These are phyloP conservation scores for Gnathonemus echidnorhynchus DNA, from an alignment of 2,113 vertebrate species.

Conservation along the genomic window DNA sequence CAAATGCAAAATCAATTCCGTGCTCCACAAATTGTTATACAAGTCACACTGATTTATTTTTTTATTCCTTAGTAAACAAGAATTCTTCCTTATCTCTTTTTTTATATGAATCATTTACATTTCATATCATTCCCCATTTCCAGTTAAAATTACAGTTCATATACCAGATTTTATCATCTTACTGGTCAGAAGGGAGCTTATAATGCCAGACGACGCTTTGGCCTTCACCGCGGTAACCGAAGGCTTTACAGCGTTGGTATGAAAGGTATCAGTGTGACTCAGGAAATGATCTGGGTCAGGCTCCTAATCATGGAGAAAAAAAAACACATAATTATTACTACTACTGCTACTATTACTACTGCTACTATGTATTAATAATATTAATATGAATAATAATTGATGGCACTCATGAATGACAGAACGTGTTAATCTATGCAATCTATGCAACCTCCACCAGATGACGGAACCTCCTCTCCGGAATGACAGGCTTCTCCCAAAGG, in stretches of 20 bases:
- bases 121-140: background rate
- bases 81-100: background rate
- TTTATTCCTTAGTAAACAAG: background rate
- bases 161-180: constrained; percentile 49
- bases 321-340: background rate
- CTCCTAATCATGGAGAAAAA: constrained; percentile 55
- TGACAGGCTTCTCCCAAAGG: constrained; percentile 78
- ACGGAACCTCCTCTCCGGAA: constrained; percentile 78
- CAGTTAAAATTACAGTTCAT: background rate
- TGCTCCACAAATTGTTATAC: background rate
- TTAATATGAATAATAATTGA: background rate
- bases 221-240: constrained; percentile 76
- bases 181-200: constrained; percentile 88
- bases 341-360: background rate
- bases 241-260: constrained; percentile 49
- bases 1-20: background rate
- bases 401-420: no score
- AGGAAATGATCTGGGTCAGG: constrained; percentile 55
- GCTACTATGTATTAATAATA: background rate
- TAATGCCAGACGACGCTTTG: constrained; percentile 82
- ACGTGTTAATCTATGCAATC: background rate
- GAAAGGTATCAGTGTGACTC: constrained; percentile 40
- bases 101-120: background rate
- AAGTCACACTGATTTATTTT: background rate
- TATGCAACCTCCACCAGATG: constrained; percentile 66